Evolutionary conservation across 2,888 invertebrate genomes (phyloP), one percentile per base, ranked within the genome.

Genomic region (Polymixis flavicincta): DNA sequence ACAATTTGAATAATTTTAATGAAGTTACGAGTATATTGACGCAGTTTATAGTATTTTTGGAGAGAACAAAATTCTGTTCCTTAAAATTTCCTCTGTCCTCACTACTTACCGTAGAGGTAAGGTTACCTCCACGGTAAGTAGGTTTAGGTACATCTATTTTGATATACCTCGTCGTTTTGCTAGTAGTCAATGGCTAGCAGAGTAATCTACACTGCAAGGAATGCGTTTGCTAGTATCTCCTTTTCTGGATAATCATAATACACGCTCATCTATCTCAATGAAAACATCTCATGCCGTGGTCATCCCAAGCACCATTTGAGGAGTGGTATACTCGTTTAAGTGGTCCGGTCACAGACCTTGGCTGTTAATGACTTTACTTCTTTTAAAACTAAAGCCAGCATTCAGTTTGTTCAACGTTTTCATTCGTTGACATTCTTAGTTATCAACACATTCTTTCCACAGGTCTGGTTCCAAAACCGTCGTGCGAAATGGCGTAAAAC

Each of bases 381-480:
- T 9, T 65, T 19, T 7, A 37, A 14, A 42, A 25, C 8, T 25
- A 25, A 19, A 25, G 11, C 42, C 1, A 45, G 5, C 22, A 14
- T 14, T 25, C 2, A 17, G 7, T 55, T 19, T 37, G 0, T 55
- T 48, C 2, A 19, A 14, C 17, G 3, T 17, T 22, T 73, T 55
- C n/a, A 11, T 70, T 52, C 6, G 13, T 37, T 8, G 11, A 19
- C 37, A 25, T 22, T 32, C 9, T n/a, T 82, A 42, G n/a, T n/a
- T n/a, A n/a, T 72, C 28, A 61, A 45, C 6, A 32, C n/a, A n/a
- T 45, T 69, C 37, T 66, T 69, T 71, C n/a, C 61, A 5, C 97
- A 99, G 99, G 99, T 99, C 73, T 99, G 99, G 99, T 99, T 99
- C 96, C 99, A 99, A 97, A 99, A 99, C 96, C 97, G 99, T 45